Evolutionary conservation across 2,888 invertebrate species (phyloP), one percentile per base, ranked within the genome.

Genomic region (Heterodera filipjevi): DNA sequence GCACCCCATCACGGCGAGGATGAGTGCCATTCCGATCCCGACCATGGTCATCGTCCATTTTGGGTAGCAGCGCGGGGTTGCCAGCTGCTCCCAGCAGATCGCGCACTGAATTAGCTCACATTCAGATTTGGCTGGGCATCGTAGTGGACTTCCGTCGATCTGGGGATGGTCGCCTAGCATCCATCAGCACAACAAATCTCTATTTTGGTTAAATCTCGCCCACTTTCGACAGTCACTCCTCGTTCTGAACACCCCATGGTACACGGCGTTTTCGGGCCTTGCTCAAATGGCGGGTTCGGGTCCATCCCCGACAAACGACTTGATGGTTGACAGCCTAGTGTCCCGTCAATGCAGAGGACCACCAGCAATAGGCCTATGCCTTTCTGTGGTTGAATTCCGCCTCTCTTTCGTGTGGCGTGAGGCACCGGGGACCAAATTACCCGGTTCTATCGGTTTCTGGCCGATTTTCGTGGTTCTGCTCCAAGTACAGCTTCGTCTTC

Each of bases 61-160:
- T 3, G 71, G 71, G 10, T 14, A 16, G 30, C 71, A 71, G 16
- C 32, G 30, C 0, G 71, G 71, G 3, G 32, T 71, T 3, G 71
- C 53, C 27, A 71, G 30, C 30, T 14, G 19, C 30, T 71, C 71
- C 71, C 71, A 71, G 30, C 71, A 71, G 12, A 71, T 30, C 0
- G 35, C 16, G 53, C 71, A 71, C 5, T 71, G 32, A 16, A 71
- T 71, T 3, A 71, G 71, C 2, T 49, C 46, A 33, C 71, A 71
- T 35, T 71, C 71, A 0, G 46, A 16, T 12, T 14, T 30, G 1
- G 71, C 71, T 5, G 71, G 35, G 16, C 71, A 71, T 72, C 72
- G 22, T 33, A 72, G 19, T 33, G 14, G 1, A 72, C 22, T 19
- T 22, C 32, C 8, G 32, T 8, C 44, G 72, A 59, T 12, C 27